Base-by-base conservation (phyloP, 1,140 invertebrate genomes). In the Zaprionus taronus region DNA sequence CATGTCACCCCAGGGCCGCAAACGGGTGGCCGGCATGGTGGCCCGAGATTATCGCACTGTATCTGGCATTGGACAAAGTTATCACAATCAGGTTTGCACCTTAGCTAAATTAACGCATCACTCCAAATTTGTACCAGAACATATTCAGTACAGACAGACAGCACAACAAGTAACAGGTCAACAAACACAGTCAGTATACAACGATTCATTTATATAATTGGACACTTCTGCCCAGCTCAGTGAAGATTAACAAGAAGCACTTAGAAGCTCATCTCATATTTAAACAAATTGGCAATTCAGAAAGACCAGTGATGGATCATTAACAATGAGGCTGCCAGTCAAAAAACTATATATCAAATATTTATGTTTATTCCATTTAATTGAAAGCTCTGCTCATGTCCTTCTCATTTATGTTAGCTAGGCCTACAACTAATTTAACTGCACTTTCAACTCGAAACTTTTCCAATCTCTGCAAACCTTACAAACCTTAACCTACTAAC, bases 1-100 rank as follows among this genome's bases (percentile, higher is more conserved):
- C 85, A 96, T 96, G 95, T 96, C 96, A 63, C 96, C 96, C 12
- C 95, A 96, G 79, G 96, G 95, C 78, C 94, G 96, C 70, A 96
- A 96, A 91, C 93, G 95, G 75, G 94, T 95, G 20, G 94, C 95
- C 62, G 94, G 95, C 69, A 95, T 96, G 94, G 93, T 93, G 74
- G 92, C 93, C 78, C 93, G 94, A 66, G 94, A 95, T 70, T 94
- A 93, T 83, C 91, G 94, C 72, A 93, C 92, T 68, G 92, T 93
- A 85, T 93, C 93, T 77, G 92, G 92, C 79, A 92, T 93, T 80
- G 92, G 92, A 92, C 91, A 91, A 92, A 92, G 86, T 92, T 93
- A 93, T 86, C 91, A 93, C 76, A 93, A 92, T 91, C 93, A 93
- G 92, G 93, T 93, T 92, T 92, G 85, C 81, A 91, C 55, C 57